Base-by-base conservation (phyloP, 2,888 invertebrate species). In the Microplitis manilae region DNA sequence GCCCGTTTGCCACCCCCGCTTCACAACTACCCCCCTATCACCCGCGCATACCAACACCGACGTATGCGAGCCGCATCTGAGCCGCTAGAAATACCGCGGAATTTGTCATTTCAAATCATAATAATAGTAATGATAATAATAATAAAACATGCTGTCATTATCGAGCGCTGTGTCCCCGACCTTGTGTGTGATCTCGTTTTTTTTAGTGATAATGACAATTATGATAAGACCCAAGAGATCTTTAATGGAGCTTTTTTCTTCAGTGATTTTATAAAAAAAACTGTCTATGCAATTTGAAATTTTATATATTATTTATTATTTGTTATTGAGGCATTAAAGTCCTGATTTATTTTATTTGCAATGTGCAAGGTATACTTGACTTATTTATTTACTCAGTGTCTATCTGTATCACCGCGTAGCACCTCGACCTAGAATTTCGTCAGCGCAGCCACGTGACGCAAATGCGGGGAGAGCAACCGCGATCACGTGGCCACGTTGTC, bases 381-480 rank as follows among this genome's bases (percentile, higher is more conserved):
- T 30, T 30, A 30, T 30, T 30, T 30, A 30, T 30, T 30, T 30
- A 30, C 30, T 30, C 30, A 30, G 30, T 30, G 30, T 30, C 30
- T 30, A 30, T 30, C 30, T 30, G 30, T 30, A 30, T 30, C 30
- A 30, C 30, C 2, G 30, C 30, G 30, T 30, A 30, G 65, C n/a
- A 69, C 38, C 68, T 61, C 71, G 68, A 75, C 69, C 75, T 76
- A 76, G 76, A 76, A 71, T 76, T 70, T 77, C 8, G 50, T 13
- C 8, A 50, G 73, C 81, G 9, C 8, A 50, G 73, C 81, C 81
- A 81, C 82, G 82, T 80, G 82, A 80, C 80, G 81, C 76, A 79
- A 79, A 75, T 76, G 76, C 79, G 70, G 73, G 74, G 75, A 71
- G 68, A 73, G 72, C 74, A 38, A 80, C 81, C 82, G 72, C 74